Base-by-base conservation (phyloP, 2,888 invertebrate species). In the Argyra leucocephala region DNA sequence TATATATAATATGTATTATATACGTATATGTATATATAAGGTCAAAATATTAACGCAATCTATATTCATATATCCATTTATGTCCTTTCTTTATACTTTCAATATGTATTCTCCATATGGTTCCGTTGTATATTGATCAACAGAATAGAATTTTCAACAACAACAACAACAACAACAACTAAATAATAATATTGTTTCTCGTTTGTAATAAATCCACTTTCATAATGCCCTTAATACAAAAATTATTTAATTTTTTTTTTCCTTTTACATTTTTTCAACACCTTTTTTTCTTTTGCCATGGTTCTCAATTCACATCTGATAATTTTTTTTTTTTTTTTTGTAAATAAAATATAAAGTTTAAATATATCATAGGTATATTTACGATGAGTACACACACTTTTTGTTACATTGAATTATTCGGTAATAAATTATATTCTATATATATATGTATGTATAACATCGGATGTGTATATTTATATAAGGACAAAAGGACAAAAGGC, bases 201-300 rank as follows among this genome's bases (percentile, higher is more conserved):
- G 2, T 18, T 48, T 9, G 12, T 18, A 48, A 31, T 31, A 31
- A 31, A 31, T 31, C 10, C 31, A 31, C 10, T 31, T 31, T 31
- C 31, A 10, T 31, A 48, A 5, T 48, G 48, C 48, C 48, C n/a
- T 48, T 12, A 48, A 48, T 48, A 12, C 9, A 48, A n/a, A 48
- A 48, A 12, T 48, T 48, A 48, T 48, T 48, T 48, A 48, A 18
- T 18, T 48, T 48, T 48, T 48, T 18, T 18, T 18, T 18, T 18
- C 48, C 48, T 48, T 48, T 48, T 48, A n/a, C n/a, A n/a, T 48
- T 18, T 48, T 48, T 48, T 48, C 48, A 48, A 48, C 48, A 48
- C 48, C 48, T 48, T 48, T 48, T 48, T 48, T 9, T 37, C 12
- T 37, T 37, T 15, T 37, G 6, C 37, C 6, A 15, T 37, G 12